Evolutionary conservation across 2,888 invertebrate genomes (phyloP), one percentile per base, ranked within the genome.

Genomic region (Minunthozetes semirufus): DNA sequence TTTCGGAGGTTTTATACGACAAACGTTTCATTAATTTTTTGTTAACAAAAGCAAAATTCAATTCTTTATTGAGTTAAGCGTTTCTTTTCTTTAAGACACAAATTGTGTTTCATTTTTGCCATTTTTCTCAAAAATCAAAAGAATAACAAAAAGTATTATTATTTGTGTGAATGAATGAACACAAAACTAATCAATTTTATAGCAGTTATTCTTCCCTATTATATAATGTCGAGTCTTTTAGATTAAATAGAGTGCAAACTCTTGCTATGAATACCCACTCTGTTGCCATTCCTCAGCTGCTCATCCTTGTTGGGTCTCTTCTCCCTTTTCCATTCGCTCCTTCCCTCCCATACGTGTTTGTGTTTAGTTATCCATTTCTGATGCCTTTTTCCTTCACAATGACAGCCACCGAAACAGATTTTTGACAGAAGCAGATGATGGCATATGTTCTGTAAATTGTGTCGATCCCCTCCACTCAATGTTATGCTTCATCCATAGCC

Each of bases 191-290:
- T 61, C 61, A 61, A 61, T 61, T 61, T 61, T 29, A 61, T 61
- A 22, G 29, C 27, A 29, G 25, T 61, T 61, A 29, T 61, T 61
- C 11, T 27, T 29, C 11, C 11, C 4, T 27, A 61, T 29, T 61
- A 61, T 29, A 29, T 27, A 61, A 61, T 61, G 29, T 27, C 27
- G 22, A 61, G 29, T 6, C 29, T 61, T 27, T 61, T 17, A 29
- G 61, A 61, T 61, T 61, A 61, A 27, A 61, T 61, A 61, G 29
- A 61, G 61, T 61, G 61, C 61, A 27, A 61, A 61, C 61, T 48
- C 13, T 13, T 17, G 13, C 48, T 48, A 13, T 48, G 48, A 48
- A 48, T 13, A 53, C 17, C n/a, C 19, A 17, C 19, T 53, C 8
- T 11, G 53, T 19, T 19, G 8, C 19, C 53, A n/a, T 6, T 29